Conservation (phyloP, 2,888 invertebrate species). For the Leucophenga maculata region DNA sequence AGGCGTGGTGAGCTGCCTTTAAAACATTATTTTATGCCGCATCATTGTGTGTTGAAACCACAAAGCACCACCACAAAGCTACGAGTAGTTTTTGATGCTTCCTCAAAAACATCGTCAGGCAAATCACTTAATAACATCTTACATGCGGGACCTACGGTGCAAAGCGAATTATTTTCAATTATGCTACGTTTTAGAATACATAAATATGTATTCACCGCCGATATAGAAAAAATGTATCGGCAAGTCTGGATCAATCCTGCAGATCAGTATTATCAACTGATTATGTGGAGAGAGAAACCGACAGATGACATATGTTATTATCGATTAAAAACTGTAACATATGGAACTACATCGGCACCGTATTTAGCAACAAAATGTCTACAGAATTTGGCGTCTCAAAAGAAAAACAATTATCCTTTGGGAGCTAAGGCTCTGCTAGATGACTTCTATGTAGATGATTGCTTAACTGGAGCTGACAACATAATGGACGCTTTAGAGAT, state of each 20-base stretch:
- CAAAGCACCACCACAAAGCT: too few relatives aligned
- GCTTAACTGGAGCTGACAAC: constrained; percentile 26
- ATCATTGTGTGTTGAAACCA: constrained; percentile 23
- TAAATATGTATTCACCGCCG: constrained; percentile 5
- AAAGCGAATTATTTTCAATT: constrained; percentile 18
- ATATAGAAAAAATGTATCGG: constrained; percentile 17
- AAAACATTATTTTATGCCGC: constrained; percentile 14
- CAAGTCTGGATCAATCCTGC: constrained; percentile 14
- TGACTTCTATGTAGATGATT: constrained; percentile 33
- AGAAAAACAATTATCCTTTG: neutral
- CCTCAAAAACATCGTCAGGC: constrained; percentile 5
- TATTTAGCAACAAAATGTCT: neutral
- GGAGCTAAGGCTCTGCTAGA: neutral
- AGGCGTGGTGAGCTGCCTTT: neutral
- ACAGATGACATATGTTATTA: neutral
- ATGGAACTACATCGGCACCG: neutral
- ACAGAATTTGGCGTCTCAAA: neutral
- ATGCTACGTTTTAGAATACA: constrained; percentile 13
- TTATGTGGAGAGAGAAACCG: neutral
- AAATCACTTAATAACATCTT: constrained; percentile 10
- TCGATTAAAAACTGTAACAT: constrained; percentile 10
- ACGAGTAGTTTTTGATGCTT: constrained; percentile 20
- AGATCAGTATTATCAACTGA: constrained; percentile 3
- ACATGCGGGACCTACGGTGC: neutral
- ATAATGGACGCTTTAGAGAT: constrained; percentile 3